Conservation (phyloP, 2,888 invertebrate genomes). For the Sympetrum striolatum region DNA sequence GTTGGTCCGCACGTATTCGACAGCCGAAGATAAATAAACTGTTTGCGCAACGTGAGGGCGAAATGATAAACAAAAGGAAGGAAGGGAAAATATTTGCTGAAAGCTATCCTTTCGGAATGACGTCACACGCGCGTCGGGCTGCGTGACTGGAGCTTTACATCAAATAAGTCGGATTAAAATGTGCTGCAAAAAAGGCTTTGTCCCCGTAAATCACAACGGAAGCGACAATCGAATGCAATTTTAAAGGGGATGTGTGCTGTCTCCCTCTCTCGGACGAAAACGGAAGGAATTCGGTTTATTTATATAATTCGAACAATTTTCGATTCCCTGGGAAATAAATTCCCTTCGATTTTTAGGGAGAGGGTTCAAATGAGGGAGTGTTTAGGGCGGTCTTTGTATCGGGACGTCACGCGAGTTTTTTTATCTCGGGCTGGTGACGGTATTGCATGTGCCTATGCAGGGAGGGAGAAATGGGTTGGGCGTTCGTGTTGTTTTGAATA, state of each 20-base stretch:
- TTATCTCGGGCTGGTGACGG: not conserved
- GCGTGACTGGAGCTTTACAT: too few species aligned
- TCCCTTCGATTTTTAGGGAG: not conserved
- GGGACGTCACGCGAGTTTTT: not conserved
- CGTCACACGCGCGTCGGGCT: too few species aligned
- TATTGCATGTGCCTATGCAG: not conserved
- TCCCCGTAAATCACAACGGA: too few species aligned
- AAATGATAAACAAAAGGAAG: too few species aligned
- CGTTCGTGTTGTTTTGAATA: not conserved
- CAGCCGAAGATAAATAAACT: too few species aligned
- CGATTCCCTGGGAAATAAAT: not conserved
- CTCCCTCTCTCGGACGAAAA: not conserved
- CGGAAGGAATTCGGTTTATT: not conserved
- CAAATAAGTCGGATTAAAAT: too few species aligned
- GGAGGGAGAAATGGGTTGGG: not conserved
- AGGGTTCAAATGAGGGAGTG: not conserved
- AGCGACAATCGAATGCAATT: not conserved
- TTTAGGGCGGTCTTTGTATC: not conserved
- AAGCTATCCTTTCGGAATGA: too few species aligned
- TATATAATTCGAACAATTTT: slow-evolving; percentile 2
- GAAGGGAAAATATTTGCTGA: too few species aligned
- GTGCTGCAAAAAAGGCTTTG: too few species aligned
- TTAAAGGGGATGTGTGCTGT: not conserved
- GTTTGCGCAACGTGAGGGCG: too few species aligned
- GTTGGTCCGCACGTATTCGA: too few species aligned